A percentile compares a stretch with the other conserved stretches of the same genome.
phyloP scores from a whole-genome alignment of 2,113 vertebrate species.

The Eclectus roratus region DNA sequence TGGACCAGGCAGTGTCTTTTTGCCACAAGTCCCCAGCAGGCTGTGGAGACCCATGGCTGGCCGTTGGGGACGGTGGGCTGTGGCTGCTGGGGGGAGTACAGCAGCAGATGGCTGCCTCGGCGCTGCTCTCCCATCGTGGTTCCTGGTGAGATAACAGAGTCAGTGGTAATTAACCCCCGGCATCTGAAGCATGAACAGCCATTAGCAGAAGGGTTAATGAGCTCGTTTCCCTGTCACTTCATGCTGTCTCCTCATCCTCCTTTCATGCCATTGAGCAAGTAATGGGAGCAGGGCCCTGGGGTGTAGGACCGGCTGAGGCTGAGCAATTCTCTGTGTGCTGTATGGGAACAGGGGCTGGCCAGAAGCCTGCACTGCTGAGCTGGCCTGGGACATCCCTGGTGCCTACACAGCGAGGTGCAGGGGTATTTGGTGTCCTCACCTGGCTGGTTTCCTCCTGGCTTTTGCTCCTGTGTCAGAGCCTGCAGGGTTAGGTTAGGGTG shows the following conservation, averaged over 20 bases:
- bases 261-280: background rate
- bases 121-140: background rate
- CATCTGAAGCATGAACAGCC: conserved; percentile 51
- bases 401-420: background rate
- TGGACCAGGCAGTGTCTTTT: background rate
- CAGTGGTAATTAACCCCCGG: conserved; percentile 63
- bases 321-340: background rate
- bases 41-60: background rate
- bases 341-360: background rate
- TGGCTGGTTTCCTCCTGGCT: background rate
- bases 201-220: conserved; percentile 65
- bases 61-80: background rate
- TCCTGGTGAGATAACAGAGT: conserved; percentile 67
- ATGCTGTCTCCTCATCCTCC: background rate
- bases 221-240: conserved; percentile 57
- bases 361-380: background rate
- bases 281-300: background rate
- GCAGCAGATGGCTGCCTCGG: conserved; percentile 35
- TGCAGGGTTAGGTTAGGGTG: background rate
- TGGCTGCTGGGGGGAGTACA: accelerated
- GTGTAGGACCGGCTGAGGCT: background rate
- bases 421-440: background rate
- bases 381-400: accelerated
- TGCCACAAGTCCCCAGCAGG: background rate
- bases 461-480: background rate